Evolutionary conservation across 2,797 vertebrate species (phyloP), one percentile per base, ranked within the genome.

Genomic region (Myotis myotis): DNA sequence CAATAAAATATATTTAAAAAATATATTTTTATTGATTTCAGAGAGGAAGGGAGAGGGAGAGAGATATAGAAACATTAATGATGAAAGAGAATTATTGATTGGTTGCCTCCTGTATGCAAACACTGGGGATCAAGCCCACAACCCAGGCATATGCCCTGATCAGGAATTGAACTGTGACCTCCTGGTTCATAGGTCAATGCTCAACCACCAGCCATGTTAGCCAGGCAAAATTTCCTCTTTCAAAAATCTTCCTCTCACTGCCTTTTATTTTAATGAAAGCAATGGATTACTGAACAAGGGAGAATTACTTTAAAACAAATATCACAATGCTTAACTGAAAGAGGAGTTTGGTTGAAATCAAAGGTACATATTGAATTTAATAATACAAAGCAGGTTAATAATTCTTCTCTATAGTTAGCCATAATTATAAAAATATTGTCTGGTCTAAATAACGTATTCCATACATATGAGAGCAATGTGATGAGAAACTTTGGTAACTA

Each of bases 291-390:
- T 82, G 81, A 87, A 55, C 15, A 60, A 83, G 62, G 53, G 33
- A 85, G 47, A 89, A 93, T 83, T 47, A 82, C 10, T 38, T 64
- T 92, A 64, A 90, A 75, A 80, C 47, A 44, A 91, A 2, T 90
- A 36, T 93, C 51, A 89, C 49, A 82, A 70, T 64, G 53, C 23
- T 51, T 86, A 74, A 33, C 57, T 86, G 41, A 70, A 44, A 93
- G 15, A 51, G 19, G 60, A 90, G 8, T 70, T 17, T 9, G 62
- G 62, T 81, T 91, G 81, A 70, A 82, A 33, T 76, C 30, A 81
- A 78, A 53, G 36, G 7, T 44, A 87, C 9, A 30, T 36, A 53
- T 19, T 68, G 51, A 87, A 55, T 86, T 95, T 82, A 95, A 87
- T 71, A 25, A 76, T 82, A 25, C 15, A 71, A 95, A 76, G 70